Conservation (phyloP, 2,797 vertebrate species). For the Eidolon dupreanum region DNA sequence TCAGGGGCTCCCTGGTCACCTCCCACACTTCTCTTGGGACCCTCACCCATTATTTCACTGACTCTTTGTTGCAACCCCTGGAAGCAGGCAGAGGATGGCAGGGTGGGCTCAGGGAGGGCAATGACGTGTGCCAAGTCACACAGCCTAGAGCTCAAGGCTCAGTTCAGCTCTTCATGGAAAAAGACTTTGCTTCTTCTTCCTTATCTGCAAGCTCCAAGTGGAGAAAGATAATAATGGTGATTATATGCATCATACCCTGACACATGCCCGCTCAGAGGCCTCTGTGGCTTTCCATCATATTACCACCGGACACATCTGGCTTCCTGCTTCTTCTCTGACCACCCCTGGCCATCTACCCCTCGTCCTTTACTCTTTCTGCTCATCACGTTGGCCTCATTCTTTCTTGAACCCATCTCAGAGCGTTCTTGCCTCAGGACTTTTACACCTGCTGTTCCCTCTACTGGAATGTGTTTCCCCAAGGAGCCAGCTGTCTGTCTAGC, state of each 20-base stretch:
- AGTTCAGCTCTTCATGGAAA: not conserved
- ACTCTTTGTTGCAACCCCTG: not conserved
- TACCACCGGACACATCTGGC: not conserved
- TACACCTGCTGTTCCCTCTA: not conserved
- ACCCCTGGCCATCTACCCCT: not conserved
- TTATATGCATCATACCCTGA: accelerated
- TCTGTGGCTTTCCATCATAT: not conserved
- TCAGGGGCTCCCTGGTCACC: not conserved
- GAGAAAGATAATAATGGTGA: not conserved
- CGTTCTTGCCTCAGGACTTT: not conserved
- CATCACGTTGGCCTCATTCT: not conserved
- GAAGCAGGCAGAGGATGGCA: not conserved
- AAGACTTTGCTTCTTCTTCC: not conserved
- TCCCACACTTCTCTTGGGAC: not conserved
- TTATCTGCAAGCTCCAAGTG: not conserved
- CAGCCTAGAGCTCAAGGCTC: not conserved
- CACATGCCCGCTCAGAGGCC: not conserved
- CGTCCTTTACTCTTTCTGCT: not conserved
- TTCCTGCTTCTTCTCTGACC: not conserved
- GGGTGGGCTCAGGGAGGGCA: conserved; percentile 25
- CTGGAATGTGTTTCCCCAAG: not conserved
- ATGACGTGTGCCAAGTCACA: not conserved
- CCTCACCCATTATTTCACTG: not conserved
- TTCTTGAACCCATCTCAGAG: accelerated
- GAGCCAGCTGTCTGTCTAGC: not conserved